Conservation (phyloP, 2,113 vertebrate genomes). For the Cebidichthys violaceus region DNA sequence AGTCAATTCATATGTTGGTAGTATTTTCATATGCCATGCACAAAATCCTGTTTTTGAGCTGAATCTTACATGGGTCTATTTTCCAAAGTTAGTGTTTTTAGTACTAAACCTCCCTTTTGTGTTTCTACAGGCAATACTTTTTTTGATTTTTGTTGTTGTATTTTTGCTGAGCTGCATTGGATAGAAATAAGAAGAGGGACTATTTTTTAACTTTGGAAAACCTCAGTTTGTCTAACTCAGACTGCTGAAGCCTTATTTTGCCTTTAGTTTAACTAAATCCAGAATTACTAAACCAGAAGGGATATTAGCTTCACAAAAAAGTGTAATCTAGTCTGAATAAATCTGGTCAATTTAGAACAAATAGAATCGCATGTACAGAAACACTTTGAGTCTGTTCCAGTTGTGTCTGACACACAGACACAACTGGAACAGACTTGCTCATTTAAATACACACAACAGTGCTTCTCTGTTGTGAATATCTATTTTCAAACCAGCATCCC, state of each 20-base stretch:
- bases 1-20: neutral
- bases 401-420: neutral
- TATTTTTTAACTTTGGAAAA: neutral
- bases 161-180: neutral
- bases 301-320: neutral
- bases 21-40: neutral
- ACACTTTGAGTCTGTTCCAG: no score
- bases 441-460: constrained; percentile 26
- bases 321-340: neutral
- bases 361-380: neutral
- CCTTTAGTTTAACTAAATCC: neutral
- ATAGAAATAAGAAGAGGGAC: neutral
- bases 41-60: neutral
- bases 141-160: no score
- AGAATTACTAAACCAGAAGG: neutral
- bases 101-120: no score
- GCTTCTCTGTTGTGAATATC: constrained; percentile 29
- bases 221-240: neutral
- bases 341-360: neutral
- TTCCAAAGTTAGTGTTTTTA: no score
- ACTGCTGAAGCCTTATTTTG: neutral
- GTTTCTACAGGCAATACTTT: neutral
- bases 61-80: neutral
- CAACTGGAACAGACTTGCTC: neutral
- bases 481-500: constrained; percentile 42